These are phyloP conservation scores for Pelobates fuscus DNA, from an alignment of 2,113 vertebrate species.

Conservation along the genomic window DNA sequence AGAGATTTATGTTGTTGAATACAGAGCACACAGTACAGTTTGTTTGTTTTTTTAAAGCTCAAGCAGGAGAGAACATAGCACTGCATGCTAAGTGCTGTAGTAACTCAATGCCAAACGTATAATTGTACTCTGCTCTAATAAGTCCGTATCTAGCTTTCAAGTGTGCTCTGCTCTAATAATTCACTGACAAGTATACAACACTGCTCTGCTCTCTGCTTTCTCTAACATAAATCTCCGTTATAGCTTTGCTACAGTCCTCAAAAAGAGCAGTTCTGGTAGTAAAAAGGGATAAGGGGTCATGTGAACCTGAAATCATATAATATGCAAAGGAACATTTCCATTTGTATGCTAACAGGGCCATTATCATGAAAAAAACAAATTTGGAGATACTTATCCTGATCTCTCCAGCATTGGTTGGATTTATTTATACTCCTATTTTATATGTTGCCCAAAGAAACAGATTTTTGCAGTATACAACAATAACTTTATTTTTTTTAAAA, in stretches of 20 bases:
- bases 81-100: background rate
- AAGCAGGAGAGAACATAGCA: background rate
- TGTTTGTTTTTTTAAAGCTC: background rate
- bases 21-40: background rate
- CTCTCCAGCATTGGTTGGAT: no score
- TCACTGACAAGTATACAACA: slow-evolving; percentile 1
- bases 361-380: no score
- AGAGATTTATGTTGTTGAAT: background rate
- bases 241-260: background rate
- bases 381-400: no score
- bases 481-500: no score
- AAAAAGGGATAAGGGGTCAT: background rate
- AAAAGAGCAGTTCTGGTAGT: background rate
- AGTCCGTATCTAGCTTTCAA: background rate
- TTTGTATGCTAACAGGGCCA: background rate
- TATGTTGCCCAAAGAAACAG: no score
- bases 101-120: background rate
- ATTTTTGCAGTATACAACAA: no score
- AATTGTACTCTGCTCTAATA: background rate
- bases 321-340: background rate
- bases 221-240: background rate
- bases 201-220: background rate
- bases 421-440: no score
- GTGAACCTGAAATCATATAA: background rate
- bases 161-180: background rate